Base-by-base conservation (phyloP, 2,888 invertebrate species). In the Drosophila paranaensis region DNA sequence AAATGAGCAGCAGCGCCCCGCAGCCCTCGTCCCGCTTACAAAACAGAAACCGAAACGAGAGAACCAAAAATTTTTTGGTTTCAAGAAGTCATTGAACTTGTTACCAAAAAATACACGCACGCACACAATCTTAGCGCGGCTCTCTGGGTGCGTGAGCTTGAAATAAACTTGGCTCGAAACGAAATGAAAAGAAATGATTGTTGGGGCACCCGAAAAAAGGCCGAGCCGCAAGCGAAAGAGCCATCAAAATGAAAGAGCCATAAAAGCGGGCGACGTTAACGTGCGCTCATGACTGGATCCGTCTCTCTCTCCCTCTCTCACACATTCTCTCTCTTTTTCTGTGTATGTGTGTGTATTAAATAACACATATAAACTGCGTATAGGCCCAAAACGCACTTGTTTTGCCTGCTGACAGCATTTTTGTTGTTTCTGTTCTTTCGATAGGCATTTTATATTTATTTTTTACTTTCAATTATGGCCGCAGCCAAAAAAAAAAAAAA, bases 31-130 rank as follows among this genome's bases (percentile, higher is more conserved):
- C 58, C 63, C 48, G 69, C 60, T 56, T 6, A 76, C 74, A 72
- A 74, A 87, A 82, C 81, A 81, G 76, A 80, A 79, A 82, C 75
- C 76, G 64, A 79, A 88, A 83, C 68, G 72, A 71, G 40, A 68
- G 68, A 74, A 79, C 68, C 42, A 71, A 71, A 62, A 80, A 77
- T 73, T 74, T 64, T 71, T 71, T 77, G 85, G 79, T 77, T 85
- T 66, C 70, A 89, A 90, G 89, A 90, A 91, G 91, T 91, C 91
- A 90, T 86, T 85, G 91, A 91, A 91, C 91, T 88, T 90, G 85
- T 81, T 78, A 78, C 81, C 81, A 81, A 78, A 78, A 79, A 79
- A 60, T 33, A 58, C 25, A 43, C 39, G 48, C 35, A 45, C 13
- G n/a, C 48, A 48, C 33, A 60, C 16, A 53, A 66, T 55, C 73